These are phyloP conservation scores for Pseudanteris insignis DNA, from an alignment of 2,888 invertebrate genomes.

Conservation along the genomic window DNA sequence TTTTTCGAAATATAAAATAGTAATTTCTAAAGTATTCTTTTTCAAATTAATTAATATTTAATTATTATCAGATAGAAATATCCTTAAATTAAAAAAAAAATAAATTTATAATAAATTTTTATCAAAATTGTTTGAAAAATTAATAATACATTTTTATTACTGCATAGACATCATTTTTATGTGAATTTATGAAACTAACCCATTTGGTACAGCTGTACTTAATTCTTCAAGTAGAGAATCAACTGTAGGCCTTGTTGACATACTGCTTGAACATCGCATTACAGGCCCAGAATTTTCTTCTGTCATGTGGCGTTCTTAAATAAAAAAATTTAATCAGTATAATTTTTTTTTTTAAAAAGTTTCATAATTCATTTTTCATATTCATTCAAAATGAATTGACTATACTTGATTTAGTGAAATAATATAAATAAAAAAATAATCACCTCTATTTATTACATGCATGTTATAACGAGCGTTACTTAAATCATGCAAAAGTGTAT, in stretches of 20 bases:
- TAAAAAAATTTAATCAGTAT: slow-evolving; percentile 1
- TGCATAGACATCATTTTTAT: too few species aligned
- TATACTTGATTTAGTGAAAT: too few species aligned
- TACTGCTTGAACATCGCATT: slow-evolving; percentile 61
- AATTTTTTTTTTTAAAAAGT: neutral
- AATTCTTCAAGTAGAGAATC: slow-evolving; percentile 91
- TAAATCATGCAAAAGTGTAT: slow-evolving; percentile 89
- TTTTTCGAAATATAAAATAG: too few species aligned
- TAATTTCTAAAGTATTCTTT: too few species aligned
- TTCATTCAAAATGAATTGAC: too few species aligned
- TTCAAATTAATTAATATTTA: too few species aligned
- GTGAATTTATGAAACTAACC: slow-evolving; percentile 69
- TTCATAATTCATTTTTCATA: too few species aligned
- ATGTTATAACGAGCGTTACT: slow-evolving; percentile 78
- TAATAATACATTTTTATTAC: too few species aligned
- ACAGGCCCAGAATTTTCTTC: slow-evolving; percentile 58
- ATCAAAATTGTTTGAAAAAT: neutral
- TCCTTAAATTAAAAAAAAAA: too few species aligned
- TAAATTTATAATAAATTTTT: neutral
- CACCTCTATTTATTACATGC: slow-evolving; percentile 66
- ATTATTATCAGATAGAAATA: too few species aligned
- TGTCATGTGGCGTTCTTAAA: slow-evolving; percentile 54
- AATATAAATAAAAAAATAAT: slow-evolving; percentile 7
- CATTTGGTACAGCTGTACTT: slow-evolving; percentile 79
- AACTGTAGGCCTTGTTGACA: slow-evolving; percentile 77